Evolutionary conservation across 2,888 invertebrate genomes (phyloP), one percentile per base, ranked within the genome.

Genomic region (Hypercompe scribonia): DNA sequence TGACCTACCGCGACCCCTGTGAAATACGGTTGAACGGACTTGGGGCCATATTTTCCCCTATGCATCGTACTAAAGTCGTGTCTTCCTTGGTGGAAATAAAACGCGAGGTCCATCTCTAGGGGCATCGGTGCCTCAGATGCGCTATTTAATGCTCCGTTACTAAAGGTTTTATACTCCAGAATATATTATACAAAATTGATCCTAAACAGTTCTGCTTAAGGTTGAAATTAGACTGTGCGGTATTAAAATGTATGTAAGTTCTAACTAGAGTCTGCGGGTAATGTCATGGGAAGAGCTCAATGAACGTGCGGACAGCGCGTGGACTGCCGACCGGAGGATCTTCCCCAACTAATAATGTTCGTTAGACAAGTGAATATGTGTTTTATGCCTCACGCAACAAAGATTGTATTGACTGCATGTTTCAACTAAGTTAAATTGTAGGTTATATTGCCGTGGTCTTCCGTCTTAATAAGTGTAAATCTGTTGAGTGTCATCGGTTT

Each of bases 201-300:
- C 83, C 71, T 34, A 82, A 74, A 0, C 0, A 0, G 0, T 0
- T 0, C 13, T 7, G 0, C 0, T 0, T 83, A 87, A 36, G 74
- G 83, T 80, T 46, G 58, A 65, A 80, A 82, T 77, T 79, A 0
- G 18, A 39, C 68, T 71, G 70, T 33, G 68, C 39, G 34, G 39
- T 76, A 74, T 72, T 77, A 73, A 78, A 72, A 77, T 78, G 78
- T 91, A 89, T 69, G 89, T 77, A 81, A 82, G 78, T 86, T 84
- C 81, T 84, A 82, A 82, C 83, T 85, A 78, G 83, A 79, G 81
- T 79, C 81, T 78, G 81, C 81, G 92, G 92, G 94, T 95, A 95
- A 95, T 95, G 95, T 95, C 95, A 95, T 95, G 95, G 95, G 95
- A 95, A 95, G 95, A 93, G 92, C 95, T 94, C 93, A 94, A 93